Base-by-base conservation (phyloP, 1,140 invertebrate genomes). In the Meloidogyne exigua region DNA sequence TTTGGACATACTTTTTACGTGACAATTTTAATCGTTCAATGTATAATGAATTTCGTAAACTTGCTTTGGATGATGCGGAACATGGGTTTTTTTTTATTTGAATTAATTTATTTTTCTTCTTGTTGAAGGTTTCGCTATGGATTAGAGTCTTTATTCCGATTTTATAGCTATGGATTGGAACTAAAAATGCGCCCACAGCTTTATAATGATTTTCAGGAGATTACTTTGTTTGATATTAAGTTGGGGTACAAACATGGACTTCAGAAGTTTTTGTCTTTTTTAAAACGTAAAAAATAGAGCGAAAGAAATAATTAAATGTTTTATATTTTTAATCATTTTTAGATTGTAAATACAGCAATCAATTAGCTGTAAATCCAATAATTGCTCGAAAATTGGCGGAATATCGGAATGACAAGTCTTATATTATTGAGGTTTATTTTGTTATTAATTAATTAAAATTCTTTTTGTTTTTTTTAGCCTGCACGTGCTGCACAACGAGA, bases 1-100 rank as follows among this genome's bases (percentile, higher is more conserved):
- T 99, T 90, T 99, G 96, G 96, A 98, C 96, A 26, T 98, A 98
- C 91, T 99, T 99, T 90, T 90, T 99, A 64, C 90, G 96, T 71
- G 95, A 98, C 88, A 95, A 98, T 88, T 99, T 97, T 89, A 98
- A 98, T 89, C 91, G 93, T 82, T 95, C 93, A 81, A 98, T 99
- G 96, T 99, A 98, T 88, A 92, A 93, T 80, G 96, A 99, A 89
- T 99, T 99, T 88, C 92, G 92, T 85, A 90, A 90, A 65, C 87
- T 96, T 70, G 95, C 96, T 9, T 90, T 93, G 71, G 96, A 99
- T 89, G 96, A 99, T 90, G 93, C 95, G 0, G 90, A 90, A 39
- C 91, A 91, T 78, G 95, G 95, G 88, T 49, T 25, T 32, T 32
- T 32, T 3, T 32, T 32, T 32, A 32, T 3, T 32, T 32, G 2